Evolutionary conservation across 2,888 invertebrate species (phyloP).

Genomic region (Drosophila macrospina): DNA sequence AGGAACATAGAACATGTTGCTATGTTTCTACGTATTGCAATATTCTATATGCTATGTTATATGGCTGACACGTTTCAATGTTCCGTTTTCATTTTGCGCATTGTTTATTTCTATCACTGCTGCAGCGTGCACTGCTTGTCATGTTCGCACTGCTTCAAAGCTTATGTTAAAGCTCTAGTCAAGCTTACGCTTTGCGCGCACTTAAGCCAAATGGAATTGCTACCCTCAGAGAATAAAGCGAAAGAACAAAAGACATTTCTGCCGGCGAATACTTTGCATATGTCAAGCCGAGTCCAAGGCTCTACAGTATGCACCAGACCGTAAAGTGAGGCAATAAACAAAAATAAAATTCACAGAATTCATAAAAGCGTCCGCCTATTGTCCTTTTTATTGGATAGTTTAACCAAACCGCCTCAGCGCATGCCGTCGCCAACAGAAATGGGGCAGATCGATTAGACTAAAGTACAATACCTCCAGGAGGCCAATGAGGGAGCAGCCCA

Average conservation of each 20-base stretch:
- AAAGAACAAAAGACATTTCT: conserved; percentile 40
- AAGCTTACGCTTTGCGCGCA: conserved; percentile 1
- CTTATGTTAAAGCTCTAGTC: not conserved
- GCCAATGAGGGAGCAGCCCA: conserved; percentile 86
- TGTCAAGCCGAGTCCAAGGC: conserved; percentile 46
- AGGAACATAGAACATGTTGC: not conserved
- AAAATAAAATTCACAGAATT: conserved; percentile 22
- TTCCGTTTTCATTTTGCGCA: not conserved
- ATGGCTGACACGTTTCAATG: not conserved
- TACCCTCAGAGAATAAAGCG: conserved; percentile 13
- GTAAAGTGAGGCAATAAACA: conserved; percentile 37
- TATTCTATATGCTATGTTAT: conserved; percentile 5
- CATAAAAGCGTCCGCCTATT: conserved; percentile 6
- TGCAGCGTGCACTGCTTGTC: conserved; percentile 16
- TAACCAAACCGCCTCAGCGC: conserved; percentile 10
- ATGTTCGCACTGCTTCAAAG: not conserved
- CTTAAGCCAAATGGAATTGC: conserved; percentile 10
- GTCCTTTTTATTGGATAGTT: conserved; percentile 34
- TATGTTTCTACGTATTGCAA: not conserved
- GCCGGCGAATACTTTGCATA: conserved; percentile 38
- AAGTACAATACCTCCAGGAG: conserved; percentile 85
- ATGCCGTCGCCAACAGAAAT: conserved; percentile 41
- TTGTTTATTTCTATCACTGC: not conserved
- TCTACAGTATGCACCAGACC: conserved; percentile 48
- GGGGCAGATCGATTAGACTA: conserved; percentile 72